Conservation (phyloP, 1,140 invertebrate species). For the roundworm (Caenorhabditis elegans) region WBcel235 BX284604.4:12308501-12309000, state of each 20-base stretch:
- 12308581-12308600: too few relatives aligned
- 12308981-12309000: neutral
- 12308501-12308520: neutral
- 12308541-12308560: too few relatives aligned
- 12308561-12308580: too few relatives aligned
- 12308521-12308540: neutral
- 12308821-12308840: neutral
- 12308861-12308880: too few relatives aligned
- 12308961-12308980: neutral
- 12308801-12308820: neutral
- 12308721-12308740: neutral
- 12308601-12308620: too few relatives aligned
- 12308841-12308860: too few relatives aligned
- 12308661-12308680: neutral
- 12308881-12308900: neutral
- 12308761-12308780: neutral
- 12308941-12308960: neutral
- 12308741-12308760: neutral
- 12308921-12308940: neutral
- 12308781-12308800: neutral
- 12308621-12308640: neutral
- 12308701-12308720: neutral
- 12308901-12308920: too few relatives aligned
- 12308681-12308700: neutral
- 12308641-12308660: neutral